Base-by-base conservation (phyloP, 2,888 invertebrate species). In the Macrophya annulata region DNA sequence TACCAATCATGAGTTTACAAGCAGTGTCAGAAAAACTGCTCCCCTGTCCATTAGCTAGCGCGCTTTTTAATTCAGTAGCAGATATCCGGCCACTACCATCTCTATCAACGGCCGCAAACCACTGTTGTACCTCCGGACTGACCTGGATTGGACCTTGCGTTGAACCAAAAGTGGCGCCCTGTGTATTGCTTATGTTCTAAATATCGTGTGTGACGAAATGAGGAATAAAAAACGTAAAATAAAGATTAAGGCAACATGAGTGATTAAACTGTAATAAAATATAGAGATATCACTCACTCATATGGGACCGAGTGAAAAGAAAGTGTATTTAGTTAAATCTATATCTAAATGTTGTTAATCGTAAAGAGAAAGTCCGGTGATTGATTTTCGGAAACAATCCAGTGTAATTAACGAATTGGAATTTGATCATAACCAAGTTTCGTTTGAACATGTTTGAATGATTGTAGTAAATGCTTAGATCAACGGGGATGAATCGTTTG, bases 1-100 rank as follows among this genome's bases (percentile, higher is more conserved):
- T 93, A 96, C 96, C 96, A 89, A 98, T 98, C 98, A 98, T 98
- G 45, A 98, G 94, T 89, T 96, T 96, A 92, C 98, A 98, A 10
- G 98, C 97, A 86, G 95, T 96, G 89, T 97, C 96, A 4, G 98
- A 97, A 93, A 98, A 98, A 86, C 96, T 95, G 89, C 97, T 95
- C 17, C 98, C 98, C 93, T 98, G 97, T 31, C 97, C 98, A 94
- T 98, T 98, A 31, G 97, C 96, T 65, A 98, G 94, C 0, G 98
- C 98, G 9, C 96, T 94, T 93, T 97, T 96, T 25, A 98, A 94
- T 94, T 98, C 98, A 12, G 92, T 87, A 10, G 97, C 95, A 84
- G 96, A 96, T 84, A 98, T 98, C 92, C 96, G 96, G 2, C 98
- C 98, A 25, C 98, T 98, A 45, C 95, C 95, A 91, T 98, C 98